Evolutionary conservation across 2,113 vertebrate species (phyloP), one percentile per base, ranked within the genome.

Genomic region (Panthera tigris): DNA sequence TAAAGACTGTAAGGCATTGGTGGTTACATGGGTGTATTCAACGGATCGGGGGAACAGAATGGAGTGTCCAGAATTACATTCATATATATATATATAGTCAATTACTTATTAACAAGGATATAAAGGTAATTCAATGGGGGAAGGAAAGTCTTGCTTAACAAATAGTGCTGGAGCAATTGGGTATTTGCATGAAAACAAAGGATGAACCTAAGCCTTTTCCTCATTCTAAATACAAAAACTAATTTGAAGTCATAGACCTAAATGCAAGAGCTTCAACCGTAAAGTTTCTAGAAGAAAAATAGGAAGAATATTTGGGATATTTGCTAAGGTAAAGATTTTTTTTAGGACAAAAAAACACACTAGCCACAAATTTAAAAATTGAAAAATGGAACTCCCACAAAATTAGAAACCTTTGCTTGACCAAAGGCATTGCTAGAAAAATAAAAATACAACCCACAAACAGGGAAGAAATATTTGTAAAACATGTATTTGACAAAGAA

Each of bases 281-380:
- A 84, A 69, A 57, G 0, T 45, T 97, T 63, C 55, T 63, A 63
- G 48, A 82, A 71, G 50, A 82, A 91, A 93, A 61, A 57, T 25
- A 33, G 33, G 12, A 76, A 13, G 68, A 55, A 55, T 69, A 36
- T 74, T 90, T 94, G 23, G 33, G 15, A 55, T 19, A 23, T 76
- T 74, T 74, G 7, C 9, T 14, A 36, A 81, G 48, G 15, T 69
- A 92, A 96, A 87, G 2, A 52, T 89, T 76, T 94, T 76, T 94
- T 29, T 73, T 73, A 79, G 39, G 27, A 91, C 52, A 92, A 95
- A 86, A 86, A 93, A 80, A 68, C 29, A n/a, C 12, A 69, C 10
- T 41, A 93, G 71, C 18, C 33, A 76, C 55, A 84, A 88, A 88
- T 94, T 95, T 66, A 73, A 97, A 96, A 88, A 52, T 69, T 78